Evolutionary conservation across 2,797 vertebrate species (phyloP).

Genomic region (Florisuga fusca): DNA sequence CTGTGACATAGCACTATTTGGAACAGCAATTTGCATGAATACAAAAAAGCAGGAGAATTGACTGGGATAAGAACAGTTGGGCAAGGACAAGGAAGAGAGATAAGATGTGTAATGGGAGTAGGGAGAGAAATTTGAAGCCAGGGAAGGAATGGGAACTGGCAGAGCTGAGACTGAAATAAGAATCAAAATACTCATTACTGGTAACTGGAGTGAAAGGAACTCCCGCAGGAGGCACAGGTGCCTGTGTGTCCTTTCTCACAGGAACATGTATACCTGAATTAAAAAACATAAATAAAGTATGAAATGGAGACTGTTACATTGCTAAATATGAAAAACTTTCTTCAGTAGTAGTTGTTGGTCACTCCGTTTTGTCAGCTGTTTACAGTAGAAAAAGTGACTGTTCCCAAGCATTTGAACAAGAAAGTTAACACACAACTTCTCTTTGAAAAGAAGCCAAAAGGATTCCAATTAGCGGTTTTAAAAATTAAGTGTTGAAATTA

Average conservation of each 20-base stretch:
- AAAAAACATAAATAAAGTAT: neutral
- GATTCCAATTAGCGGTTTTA: neutral
- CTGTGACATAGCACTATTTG: neutral
- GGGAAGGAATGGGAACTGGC: neutral
- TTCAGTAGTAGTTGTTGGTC: neutral
- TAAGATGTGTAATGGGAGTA: neutral
- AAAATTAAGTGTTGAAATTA: neutral
- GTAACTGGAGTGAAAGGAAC: neutral
- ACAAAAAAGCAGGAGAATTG: neutral
- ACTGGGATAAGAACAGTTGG: neutral
- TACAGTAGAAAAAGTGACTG: neutral
- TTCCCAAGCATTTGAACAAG: neutral
- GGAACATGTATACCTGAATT: neutral
- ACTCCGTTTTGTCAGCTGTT: neutral
- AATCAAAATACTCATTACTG: neutral
- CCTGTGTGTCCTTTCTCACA: neutral
- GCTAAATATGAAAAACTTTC: neutral
- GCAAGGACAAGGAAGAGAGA: neutral
- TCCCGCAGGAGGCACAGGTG: fast-evolving
- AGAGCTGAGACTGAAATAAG: neutral
- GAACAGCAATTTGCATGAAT: neutral
- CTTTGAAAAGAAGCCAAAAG: neutral
- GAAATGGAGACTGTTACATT: neutral
- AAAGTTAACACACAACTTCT: neutral
- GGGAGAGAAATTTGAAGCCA: neutral